A percentile compares a stretch with the other conserved stretches of the same genome.
phyloP scores from a whole-genome alignment of 2,888 invertebrate genomes.

The Lepidocyrtinus sp. region DNA sequence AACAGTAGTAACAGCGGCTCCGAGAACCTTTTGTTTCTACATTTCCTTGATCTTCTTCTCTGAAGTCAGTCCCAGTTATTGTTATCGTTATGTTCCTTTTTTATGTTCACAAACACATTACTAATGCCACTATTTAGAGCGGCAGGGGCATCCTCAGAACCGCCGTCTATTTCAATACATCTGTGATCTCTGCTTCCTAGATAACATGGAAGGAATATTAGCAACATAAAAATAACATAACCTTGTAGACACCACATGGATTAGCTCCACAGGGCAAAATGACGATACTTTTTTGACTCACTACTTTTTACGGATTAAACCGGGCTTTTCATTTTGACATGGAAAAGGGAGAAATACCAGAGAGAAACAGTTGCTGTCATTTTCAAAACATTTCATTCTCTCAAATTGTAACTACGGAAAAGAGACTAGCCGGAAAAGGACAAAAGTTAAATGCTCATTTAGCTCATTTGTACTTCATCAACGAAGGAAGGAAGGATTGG shows the following conservation, averaged over 20 bases:
- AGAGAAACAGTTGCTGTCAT: constrained; percentile 30
- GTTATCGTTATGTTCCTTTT: constrained; percentile 59
- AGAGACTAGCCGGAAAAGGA: constrained; percentile 8
- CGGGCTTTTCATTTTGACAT: constrained; percentile 25
- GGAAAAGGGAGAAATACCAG: constrained; percentile 18
- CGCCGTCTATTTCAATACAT: constrained; percentile 34
- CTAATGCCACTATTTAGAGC: constrained; percentile 49
- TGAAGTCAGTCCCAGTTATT: constrained; percentile 59
- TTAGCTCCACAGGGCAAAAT: constrained; percentile 38
- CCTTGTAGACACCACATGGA: constrained; percentile 30
- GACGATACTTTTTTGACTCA: constrained; percentile 33
- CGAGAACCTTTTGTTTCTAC: constrained; percentile 18
- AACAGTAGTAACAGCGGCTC: not conserved
- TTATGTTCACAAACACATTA: constrained; percentile 59
- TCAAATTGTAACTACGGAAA: constrained; percentile 16
- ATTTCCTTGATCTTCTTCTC: constrained; percentile 52
- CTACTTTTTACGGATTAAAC: not conserved
- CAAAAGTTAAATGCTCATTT: constrained; percentile 31
- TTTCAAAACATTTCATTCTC: constrained; percentile 38
- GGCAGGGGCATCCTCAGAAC: constrained; percentile 37
- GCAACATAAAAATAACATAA: constrained; percentile 40
- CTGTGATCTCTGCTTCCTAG: not conserved
- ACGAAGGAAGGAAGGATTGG: not conserved
- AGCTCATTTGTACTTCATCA: constrained; percentile 42
- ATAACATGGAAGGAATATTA: constrained; percentile 33